Evolutionary conservation across 2,888 invertebrate species (phyloP).

Genomic region (Stomorhina lunata): DNA sequence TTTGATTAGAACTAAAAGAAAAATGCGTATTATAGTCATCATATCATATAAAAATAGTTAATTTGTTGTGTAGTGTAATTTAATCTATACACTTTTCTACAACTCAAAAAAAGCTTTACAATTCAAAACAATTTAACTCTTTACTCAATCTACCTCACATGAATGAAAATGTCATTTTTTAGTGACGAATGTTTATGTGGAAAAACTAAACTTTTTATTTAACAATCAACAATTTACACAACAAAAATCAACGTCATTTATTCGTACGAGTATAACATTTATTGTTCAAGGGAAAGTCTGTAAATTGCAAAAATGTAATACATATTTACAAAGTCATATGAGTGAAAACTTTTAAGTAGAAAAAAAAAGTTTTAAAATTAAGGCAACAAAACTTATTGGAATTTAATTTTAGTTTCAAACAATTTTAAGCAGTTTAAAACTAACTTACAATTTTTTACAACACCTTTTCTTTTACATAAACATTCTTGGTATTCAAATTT

Average conservation of each 20-base stretch:
- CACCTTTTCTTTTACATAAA: too few relatives aligned
- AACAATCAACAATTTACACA: slow-evolving; percentile 26
- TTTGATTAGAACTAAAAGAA: too few relatives aligned
- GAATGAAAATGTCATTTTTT: too few relatives aligned
- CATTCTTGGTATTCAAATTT: too few relatives aligned
- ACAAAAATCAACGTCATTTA: slow-evolving; percentile 37
- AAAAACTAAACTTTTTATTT: slow-evolving; percentile 1
- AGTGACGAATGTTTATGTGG: not conserved
- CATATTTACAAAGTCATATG: not conserved
- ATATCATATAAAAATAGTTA: too few relatives aligned
- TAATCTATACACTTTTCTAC: too few relatives aligned
- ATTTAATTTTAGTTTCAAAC: not conserved
- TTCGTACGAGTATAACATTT: slow-evolving; percentile 16
- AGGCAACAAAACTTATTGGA: not conserved
- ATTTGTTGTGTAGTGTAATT: too few relatives aligned
- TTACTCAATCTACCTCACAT: too few relatives aligned
- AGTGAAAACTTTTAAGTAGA: not conserved
- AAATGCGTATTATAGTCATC: too few relatives aligned
- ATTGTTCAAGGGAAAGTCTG: not conserved
- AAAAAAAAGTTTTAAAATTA: not conserved
- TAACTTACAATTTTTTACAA: too few relatives aligned
- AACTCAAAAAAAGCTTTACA: not conserved
- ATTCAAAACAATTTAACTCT: not conserved
- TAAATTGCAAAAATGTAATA: not conserved
- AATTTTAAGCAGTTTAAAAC: not conserved